Conservation (phyloP, 2,888 invertebrate species). For the Gandaritis pyraliata region DNA sequence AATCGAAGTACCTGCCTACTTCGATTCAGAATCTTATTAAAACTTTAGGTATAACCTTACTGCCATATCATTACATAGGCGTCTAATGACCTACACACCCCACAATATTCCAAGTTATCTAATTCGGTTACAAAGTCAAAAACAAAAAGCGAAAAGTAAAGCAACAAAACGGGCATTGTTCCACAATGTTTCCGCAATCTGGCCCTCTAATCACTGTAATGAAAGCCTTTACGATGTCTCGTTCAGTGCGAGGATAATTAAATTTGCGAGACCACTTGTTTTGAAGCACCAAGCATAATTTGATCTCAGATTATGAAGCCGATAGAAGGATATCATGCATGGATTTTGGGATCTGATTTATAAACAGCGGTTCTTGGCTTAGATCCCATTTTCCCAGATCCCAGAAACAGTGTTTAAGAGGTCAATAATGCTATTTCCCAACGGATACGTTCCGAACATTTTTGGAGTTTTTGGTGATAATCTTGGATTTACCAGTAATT, state of each 20-base stretch:
- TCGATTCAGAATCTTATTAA: no score
- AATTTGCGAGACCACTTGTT: constrained; percentile 53
- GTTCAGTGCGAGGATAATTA: constrained; percentile 50
- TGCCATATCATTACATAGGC: neutral
- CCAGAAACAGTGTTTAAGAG: no score
- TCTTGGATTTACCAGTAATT: no score
- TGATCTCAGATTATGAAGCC: constrained; percentile 48
- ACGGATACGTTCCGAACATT: no score
- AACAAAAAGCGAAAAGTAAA: constrained; percentile 29
- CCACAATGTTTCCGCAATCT: constrained; percentile 43
- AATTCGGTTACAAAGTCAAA: constrained; percentile 21
- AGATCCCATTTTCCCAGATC: no score
- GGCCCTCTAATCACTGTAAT: constrained; percentile 49
- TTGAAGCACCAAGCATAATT: constrained; percentile 47
- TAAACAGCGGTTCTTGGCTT: no score
- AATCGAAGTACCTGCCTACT: no score
- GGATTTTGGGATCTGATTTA: constrained; percentile 8
- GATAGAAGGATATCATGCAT: constrained; percentile 24
- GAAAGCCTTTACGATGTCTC: constrained; percentile 50
- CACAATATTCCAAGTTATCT: constrained; percentile 16
- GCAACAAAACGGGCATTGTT: constrained; percentile 40
- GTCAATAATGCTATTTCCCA: no score
- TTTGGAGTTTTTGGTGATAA: no score
- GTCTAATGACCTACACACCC: constrained; percentile 8
- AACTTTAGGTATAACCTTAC: no score